A percentile compares a stretch with the other conserved stretches of the same genome.
These are phyloP conservation scores for Hirundo rustica DNA, from an alignment of 2,797 vertebrate species.

Conservation along the genomic window DNA sequence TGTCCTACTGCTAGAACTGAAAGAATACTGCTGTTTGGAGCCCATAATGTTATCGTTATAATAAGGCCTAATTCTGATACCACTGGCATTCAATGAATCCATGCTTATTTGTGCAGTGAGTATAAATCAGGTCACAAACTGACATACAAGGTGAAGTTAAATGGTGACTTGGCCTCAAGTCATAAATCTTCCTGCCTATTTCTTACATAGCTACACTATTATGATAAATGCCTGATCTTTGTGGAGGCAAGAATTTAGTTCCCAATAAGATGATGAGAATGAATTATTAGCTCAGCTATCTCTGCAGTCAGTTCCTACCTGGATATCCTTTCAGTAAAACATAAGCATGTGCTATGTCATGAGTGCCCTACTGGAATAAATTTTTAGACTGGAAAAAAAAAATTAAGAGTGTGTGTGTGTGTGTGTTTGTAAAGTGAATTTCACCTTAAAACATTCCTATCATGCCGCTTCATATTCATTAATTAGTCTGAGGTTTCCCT, in stretches of 20 bases:
- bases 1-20: neutral
- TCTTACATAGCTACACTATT: neutral
- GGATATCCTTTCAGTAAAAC: neutral
- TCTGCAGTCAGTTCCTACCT: neutral
- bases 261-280: neutral
- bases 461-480: slow-evolving; percentile 84
- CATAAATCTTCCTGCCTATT: slow-evolving; percentile 28
- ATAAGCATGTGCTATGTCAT: neutral
- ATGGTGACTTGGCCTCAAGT: neutral
- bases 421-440: neutral
- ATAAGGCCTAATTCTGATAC: neutral
- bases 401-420: too few relatives aligned
- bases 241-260: neutral
- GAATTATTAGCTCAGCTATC: neutral
- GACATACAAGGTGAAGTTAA: neutral
- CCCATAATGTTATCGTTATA: neutral
- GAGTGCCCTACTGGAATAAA: neutral
- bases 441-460: slow-evolving; percentile 70
- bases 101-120: slow-evolving; percentile 2
- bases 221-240: slow-evolving; percentile 4
- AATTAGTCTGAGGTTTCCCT: slow-evolving; percentile 85
- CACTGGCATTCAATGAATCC: neutral
- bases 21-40: neutral
- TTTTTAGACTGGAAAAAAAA: neutral
- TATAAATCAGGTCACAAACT: slow-evolving; percentile 26